Evolutionary conservation across 2,797 vertebrate species (phyloP), one percentile per base, ranked within the genome.

Genomic region (Eulemur rubriventer): DNA sequence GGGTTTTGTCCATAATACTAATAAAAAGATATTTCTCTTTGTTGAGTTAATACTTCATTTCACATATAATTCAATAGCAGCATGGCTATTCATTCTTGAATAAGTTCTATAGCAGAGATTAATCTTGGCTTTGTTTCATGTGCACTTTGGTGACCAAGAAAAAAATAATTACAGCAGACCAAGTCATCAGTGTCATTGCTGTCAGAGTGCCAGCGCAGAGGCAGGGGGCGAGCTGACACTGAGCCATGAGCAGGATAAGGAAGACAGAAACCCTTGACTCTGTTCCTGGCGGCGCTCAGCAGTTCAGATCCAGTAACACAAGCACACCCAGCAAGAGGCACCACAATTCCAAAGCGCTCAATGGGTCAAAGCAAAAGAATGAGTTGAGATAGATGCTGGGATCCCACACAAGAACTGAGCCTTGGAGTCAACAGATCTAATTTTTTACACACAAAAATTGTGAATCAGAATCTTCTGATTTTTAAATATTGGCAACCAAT

Each of bases 81-180:
- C n/a, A 78, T 79, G 72, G 50, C 55, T 52, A 78, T 52, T 96
- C 92, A 95, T 93, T 97, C 85, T 88, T 67, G 43, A 95, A 46
- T 94, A 93, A 75, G 18, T 90, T 94, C 87, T 89, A 43, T 55
- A 91, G 63, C 55, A 65, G 81, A 93, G 93, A 97, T 95, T 84
- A 94, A 94, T 93, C 86, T 67, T 90, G 84, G 70, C 84, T 97
- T 94, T 97, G 78, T 94, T 95, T 96, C 55, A 70, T 46, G 46
- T 63, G 52, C 38, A 81, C 75, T 84, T 93, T 89, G 24, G 63
- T 43, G 84, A 88, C 73, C 50, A 88, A 63, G 33, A 61, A 70
- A 94, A 96, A 96, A 95, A 96, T 89, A 95, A 96, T 90, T 81
- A 82, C 63, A 73, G 33, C 76, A 92, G 76, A 33, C 72, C 30